phyloP scores from a whole-genome alignment of 2,888 invertebrate species.

The Acanthosepion lycidas region DNA sequence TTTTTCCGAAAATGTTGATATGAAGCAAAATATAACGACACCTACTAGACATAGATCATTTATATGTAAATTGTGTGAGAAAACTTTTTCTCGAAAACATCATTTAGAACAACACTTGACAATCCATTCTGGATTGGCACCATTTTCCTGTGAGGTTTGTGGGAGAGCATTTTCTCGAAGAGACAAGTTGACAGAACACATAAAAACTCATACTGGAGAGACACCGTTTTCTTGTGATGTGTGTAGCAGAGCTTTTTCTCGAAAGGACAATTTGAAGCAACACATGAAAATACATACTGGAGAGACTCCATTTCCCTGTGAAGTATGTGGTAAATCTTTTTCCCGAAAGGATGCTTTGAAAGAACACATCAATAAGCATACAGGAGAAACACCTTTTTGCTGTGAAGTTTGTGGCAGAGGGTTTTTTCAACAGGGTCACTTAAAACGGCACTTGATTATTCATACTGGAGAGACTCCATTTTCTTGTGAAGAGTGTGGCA shows the following conservation, averaged over 20 bases:
- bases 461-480: conserved; percentile 41
- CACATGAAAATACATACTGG: background rate
- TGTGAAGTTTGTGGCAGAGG: conserved; percentile 35
- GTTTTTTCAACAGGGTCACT: background rate
- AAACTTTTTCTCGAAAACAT: background rate
- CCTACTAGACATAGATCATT: background rate
- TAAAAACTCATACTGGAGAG: background rate
- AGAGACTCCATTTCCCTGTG: background rate
- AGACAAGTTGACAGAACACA: background rate
- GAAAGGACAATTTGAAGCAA: background rate
- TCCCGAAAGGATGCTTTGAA: background rate
- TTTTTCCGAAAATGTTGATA: background rate
- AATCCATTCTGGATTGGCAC: background rate
- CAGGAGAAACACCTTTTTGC: conserved; percentile 38
- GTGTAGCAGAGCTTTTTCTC: conserved; percentile 25
- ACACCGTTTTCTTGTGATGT: background rate
- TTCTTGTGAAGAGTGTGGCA: conserved; percentile 37
- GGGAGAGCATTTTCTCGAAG: background rate
- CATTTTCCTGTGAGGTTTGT: conserved; percentile 38
- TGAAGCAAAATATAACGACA: background rate
- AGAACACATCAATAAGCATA: background rate
- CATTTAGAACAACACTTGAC: background rate
- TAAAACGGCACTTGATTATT: conserved; percentile 4
- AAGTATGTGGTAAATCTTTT: conserved; percentile 34
- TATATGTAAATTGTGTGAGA: background rate